These are phyloP conservation scores for Hetaerina titia DNA, from an alignment of 2,888 invertebrate species.

Conservation along the genomic window DNA sequence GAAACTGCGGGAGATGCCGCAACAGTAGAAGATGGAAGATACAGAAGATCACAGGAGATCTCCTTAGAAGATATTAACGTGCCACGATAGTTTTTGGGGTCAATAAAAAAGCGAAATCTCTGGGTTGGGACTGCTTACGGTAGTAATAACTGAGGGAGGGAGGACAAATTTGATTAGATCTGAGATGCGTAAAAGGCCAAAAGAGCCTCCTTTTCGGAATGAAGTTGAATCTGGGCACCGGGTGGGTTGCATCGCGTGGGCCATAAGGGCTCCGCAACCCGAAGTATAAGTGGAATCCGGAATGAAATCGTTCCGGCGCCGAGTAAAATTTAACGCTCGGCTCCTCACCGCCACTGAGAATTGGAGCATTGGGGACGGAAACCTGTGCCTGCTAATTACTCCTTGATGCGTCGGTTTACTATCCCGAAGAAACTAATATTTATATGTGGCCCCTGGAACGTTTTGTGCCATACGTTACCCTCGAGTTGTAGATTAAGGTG, in stretches of 20 bases:
- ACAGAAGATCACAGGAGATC: too few species aligned
- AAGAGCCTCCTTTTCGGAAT: too few species aligned
- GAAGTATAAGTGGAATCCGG: neutral
- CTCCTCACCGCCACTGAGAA: neutral
- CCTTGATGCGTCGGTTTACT: neutral
- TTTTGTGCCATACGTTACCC: neutral
- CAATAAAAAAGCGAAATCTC: too few species aligned
- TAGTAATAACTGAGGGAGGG: too few species aligned
- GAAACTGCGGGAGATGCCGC: too few species aligned
- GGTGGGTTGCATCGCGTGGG: neutral
- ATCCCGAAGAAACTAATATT: neutral
- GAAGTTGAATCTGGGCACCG: too few species aligned
- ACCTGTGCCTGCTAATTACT: neutral
- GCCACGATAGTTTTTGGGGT: too few species aligned
- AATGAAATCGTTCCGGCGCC: neutral
- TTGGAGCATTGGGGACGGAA: neutral
- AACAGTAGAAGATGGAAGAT: too few species aligned
- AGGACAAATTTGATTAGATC: too few species aligned
- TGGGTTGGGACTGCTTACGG: too few species aligned
- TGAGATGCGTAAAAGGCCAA: too few species aligned
- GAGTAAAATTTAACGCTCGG: neutral
- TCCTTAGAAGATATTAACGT: too few species aligned
- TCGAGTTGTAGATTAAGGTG: neutral
- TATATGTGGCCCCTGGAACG: neutral
- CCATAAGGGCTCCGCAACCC: neutral